Percentiles rank a stretch among this genome's conserved stretches.
phyloP scores from a whole-genome alignment of 2,888 invertebrate genomes.

The Dryobotodes eremita region DNA sequence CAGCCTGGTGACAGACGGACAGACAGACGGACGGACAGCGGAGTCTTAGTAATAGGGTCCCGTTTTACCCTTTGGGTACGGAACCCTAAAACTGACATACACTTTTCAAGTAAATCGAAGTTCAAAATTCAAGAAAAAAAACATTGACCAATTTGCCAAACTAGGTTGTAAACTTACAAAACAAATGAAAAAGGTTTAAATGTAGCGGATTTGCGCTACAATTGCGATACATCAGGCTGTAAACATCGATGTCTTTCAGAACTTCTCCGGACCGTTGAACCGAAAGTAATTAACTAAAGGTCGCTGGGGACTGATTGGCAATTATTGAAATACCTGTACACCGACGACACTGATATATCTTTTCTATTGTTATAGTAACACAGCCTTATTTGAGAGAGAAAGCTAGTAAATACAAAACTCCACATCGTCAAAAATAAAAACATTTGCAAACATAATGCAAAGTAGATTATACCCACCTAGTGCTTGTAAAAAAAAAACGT shows the following conservation, averaged over 20 bases:
- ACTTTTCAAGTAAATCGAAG: too few relatives aligned
- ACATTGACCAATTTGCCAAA: too few relatives aligned
- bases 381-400: constrained; percentile 4
- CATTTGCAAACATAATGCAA: constrained; percentile 20
- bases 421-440: constrained; percentile 4
- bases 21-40: too few relatives aligned
- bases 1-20: too few relatives aligned
- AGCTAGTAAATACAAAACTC: not conserved
- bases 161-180: too few relatives aligned
- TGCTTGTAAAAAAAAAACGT: constrained; percentile 20
- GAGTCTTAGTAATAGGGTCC: too few relatives aligned
- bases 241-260: constrained; percentile 22
- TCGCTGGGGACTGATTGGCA: constrained; percentile 48
- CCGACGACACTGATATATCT: constrained; percentile 22
- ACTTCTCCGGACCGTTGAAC: constrained; percentile 31
- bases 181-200: too few relatives aligned
- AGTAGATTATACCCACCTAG: not conserved
- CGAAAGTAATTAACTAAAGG: constrained; percentile 34
- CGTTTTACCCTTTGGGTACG: too few relatives aligned
- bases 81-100: too few relatives aligned
- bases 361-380: constrained; percentile 10
- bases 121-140: too few relatives aligned
- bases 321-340: constrained; percentile 42
- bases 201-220: too few relatives aligned
- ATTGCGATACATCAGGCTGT: not conserved